Evolutionary conservation across 1,140 invertebrate species (phyloP), one percentile per base, ranked within the genome.

Genomic region (Samia ricini): DNA sequence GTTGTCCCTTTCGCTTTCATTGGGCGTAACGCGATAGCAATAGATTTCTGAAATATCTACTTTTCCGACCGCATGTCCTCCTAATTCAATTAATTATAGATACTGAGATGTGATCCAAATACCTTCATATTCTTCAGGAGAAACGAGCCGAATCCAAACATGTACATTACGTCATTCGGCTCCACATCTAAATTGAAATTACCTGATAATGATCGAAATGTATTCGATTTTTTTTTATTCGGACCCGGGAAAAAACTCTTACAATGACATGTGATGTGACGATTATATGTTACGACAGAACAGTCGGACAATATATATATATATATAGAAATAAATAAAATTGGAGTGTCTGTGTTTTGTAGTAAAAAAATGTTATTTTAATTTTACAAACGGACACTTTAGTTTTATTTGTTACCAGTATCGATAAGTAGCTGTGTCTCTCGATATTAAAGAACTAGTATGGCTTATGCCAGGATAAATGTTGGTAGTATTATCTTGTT

Each of bases 61-160:
- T n/a, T n/a, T n/a, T n/a, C n/a, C n/a, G n/a, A n/a, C n/a, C n/a
- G n/a, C n/a, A n/a, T n/a, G n/a, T n/a, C n/a, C n/a, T n/a, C n/a
- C n/a, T n/a, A n/a, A n/a, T n/a, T n/a, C n/a, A n/a, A n/a, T n/a
- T n/a, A n/a, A n/a, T n/a, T n/a, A n/a, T n/a, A n/a, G n/a, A n/a
- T n/a, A n/a, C n/a, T n/a, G n/a, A n/a, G n/a, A n/a, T 29, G 26
- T 29, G n/a, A 51, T 51, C 2, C 1, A 56, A 62, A 63, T 66
- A 81, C 77, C 69, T 78, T 69, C 20, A 82, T 61, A 22, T 18
- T 24, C 63, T 70, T 51, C 20, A 80, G 23, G 4, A 82, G 51
- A 1, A 82, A 29, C 2, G 72, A 57, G 8, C 68, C 63, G 56
- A 60, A 79, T n/a, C 71, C 76, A 1, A 76, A 26, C 4, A 73